phyloP scores from a whole-genome alignment of 2,797 vertebrate genomes.

The Hippocampus kuda region DNA sequence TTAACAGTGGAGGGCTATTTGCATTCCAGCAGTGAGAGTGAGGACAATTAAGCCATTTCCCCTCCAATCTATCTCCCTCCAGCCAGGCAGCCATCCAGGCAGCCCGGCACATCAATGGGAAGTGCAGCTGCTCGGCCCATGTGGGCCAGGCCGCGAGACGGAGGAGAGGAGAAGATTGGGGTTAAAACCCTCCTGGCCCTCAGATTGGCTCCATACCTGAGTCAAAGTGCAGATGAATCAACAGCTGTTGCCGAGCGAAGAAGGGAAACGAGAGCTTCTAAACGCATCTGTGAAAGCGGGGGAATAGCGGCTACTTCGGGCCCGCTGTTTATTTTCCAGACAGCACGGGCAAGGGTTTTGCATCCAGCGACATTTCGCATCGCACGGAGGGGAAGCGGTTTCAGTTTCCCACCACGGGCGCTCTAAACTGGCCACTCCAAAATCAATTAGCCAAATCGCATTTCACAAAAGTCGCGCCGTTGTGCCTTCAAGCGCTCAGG shows the following conservation, averaged over 20 bases:
- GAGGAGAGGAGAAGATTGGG: constrained; percentile 70
- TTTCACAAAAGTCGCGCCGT: constrained; percentile 66
- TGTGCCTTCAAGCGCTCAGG: constrained; percentile 52
- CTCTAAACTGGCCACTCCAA: constrained; percentile 61
- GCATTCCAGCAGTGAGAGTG: constrained; percentile 73
- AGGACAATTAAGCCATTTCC: constrained; percentile 76
- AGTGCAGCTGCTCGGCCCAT: constrained; percentile 66
- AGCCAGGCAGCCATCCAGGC: constrained; percentile 54
- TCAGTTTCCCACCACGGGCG: constrained; percentile 34
- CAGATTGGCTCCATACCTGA: constrained; percentile 71
- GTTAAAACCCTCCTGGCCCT: constrained; percentile 70
- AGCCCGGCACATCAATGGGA: constrained; percentile 63
- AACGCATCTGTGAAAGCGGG: constrained; percentile 48
- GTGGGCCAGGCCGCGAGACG: constrained; percentile 61
- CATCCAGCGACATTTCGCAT: constrained; percentile 16
- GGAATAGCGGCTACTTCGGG: constrained; percentile 15
- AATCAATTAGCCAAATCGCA: constrained; percentile 76
- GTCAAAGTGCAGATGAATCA: constrained; percentile 35
- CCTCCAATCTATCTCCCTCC: constrained; percentile 73
- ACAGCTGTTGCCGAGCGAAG: constrained; percentile 50
- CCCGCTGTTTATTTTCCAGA: constrained; percentile 47
- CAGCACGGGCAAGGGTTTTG: constrained; percentile 23
- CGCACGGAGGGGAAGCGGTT: constrained; percentile 19
- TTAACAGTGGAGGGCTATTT: constrained; percentile 55
- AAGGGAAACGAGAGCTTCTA: constrained; percentile 29